phyloP scores from a whole-genome alignment of 2,888 invertebrate species.

The Synanthedon myopaeformis region DNA sequence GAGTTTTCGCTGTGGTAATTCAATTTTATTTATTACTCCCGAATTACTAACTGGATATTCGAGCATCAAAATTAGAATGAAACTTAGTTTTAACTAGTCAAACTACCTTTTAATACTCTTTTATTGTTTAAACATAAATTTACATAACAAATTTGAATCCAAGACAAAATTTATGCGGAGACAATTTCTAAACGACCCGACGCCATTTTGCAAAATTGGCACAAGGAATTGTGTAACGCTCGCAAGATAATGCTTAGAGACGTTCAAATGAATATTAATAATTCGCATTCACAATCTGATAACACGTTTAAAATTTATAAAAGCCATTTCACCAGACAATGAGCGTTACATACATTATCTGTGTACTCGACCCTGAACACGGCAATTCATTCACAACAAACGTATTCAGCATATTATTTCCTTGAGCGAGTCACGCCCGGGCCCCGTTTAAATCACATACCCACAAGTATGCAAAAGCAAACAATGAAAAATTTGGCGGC shows the following conservation, averaged over 20 bases:
- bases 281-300: neutral
- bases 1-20: constrained; percentile 1
- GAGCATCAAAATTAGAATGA: neutral
- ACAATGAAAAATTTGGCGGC: constrained; percentile 51
- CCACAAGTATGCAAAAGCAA: constrained; percentile 37
- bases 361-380: constrained; percentile 11
- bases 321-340: neutral
- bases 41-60: constrained; percentile 4
- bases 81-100: neutral
- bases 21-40: constrained; percentile 4
- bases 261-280: neutral
- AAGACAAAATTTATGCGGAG: neutral
- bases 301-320: neutral
- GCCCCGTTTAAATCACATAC: constrained; percentile 52
- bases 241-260: neutral
- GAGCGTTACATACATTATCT: neutral
- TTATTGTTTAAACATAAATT: neutral
- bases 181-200: neutral
- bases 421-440: constrained; percentile 25
- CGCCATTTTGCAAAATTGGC: neutral
- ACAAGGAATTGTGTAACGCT: neutral
- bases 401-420: constrained; percentile 20
- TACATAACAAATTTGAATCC: neutral
- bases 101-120: neutral
- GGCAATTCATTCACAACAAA: constrained; percentile 21